Evolutionary conservation across 2,888 invertebrate species (phyloP), one percentile per base, ranked within the genome.

Genomic region (Glyphotaelius pellucidus): DNA sequence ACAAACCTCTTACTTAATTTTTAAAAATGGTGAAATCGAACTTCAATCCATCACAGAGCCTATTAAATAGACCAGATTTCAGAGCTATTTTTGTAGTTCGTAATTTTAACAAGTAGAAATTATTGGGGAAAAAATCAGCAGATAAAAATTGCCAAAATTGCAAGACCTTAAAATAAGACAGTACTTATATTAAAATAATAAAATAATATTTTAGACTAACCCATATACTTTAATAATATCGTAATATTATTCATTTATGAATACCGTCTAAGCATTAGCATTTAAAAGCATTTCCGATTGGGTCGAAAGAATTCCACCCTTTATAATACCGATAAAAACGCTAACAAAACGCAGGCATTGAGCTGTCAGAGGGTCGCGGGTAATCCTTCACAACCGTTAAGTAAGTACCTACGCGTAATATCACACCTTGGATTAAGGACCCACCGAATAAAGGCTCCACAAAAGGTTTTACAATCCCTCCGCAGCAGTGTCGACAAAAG

Each of bases 381-480:
- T 83, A 83, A 83, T 83, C 38, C 38, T 19, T 87, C 87, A 87
- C 67, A 87, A 31, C 87, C 87, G 87, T 87, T 87, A 35, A 83
- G 83, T 47, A 47, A 47, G 47, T 47, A 47, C 47, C 47, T 83
- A n/a, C 38, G 67, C 83, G 38, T 67, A 25, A 87, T 52, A 52
- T 87, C 52, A 25, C 87, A 87, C 87, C 87, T 87, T 87, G 67
- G 87, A 87, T 87, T 67, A 52, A 67, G 67, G 30, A 87, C 52
- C 52, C 35, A 12, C 31, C 15, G 67, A 67, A 87, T 67, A 67
- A 67, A 87, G 30, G 25, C 52, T 87, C 7, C 19, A 87, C 47
- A 87, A 87, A 87, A 42, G 87, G 67, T 87, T 47, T 47, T 31
- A 52, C 87, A 87, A 52, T 67, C 35, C 35, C 83, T 32, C 83